Base-by-base conservation (phyloP, 2,113 vertebrate species). In the Seriola dumerili region DNA sequence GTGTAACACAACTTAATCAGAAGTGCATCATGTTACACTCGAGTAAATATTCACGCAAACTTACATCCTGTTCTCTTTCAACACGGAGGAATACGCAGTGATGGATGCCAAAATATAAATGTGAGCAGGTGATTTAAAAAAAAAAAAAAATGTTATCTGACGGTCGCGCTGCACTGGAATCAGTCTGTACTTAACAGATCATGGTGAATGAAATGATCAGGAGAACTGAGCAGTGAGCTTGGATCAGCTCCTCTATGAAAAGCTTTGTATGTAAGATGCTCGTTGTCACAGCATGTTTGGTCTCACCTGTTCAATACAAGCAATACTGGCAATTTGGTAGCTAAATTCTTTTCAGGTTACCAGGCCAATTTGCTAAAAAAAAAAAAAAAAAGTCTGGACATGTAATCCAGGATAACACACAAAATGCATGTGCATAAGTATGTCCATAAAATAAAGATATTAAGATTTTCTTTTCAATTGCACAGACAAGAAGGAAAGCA, bases 211-310 rank as follows among this genome's bases (percentile, higher is more conserved):
- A 83, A 65, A 32, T 13, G 29, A 55, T 72, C 11, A 46, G 54
- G 58, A 13, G 19, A 50, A 59, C 52, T 32, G 36, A 64, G 8
- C 40, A 36, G 42, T 77, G 68, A 74, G 25, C 34, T 59, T 29
- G 2, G 63, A 65, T 64, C 34, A 66, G 42, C 21, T 59, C 19
- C 61, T 81, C 65, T 29, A 29, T 48, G 46, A 71, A 71, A 76
- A 42, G 13, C 65, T 63, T 55, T 62, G 50, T 54, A 48, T n/a
- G 16, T 57, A 71, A 55, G 50, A 59, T 29, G 4, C 25, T 81
- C 64, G 64, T n/a, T 50, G 58, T 71, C 69, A 82, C 80, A 82
- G 67, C 76, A 54, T 11, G 42, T 85, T 92, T 90, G 89, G 80
- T 90, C 87, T 89, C 66, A 84, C 40, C 76, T 83, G 40, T 65